phyloP scores from a whole-genome alignment of 2,113 vertebrate genomes.

The Tragulus kanchil region DNA sequence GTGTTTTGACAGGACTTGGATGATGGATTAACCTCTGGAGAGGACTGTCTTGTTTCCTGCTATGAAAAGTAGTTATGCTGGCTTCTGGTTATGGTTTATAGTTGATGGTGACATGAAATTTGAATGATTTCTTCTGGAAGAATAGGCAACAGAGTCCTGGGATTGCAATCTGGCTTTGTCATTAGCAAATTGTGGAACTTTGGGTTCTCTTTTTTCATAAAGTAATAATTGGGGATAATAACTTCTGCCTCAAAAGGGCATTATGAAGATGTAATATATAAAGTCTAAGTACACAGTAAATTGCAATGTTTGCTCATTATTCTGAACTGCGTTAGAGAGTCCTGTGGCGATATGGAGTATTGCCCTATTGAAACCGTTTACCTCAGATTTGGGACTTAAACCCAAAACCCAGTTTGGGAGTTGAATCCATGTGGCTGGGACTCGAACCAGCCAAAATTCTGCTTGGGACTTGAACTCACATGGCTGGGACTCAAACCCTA shows the following conservation, averaged over 20 bases:
- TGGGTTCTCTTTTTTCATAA: conserved; percentile 20
- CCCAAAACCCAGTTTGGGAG: too few relatives aligned
- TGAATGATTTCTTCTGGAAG: neutral
- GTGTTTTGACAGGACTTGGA: neutral
- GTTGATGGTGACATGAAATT: neutral
- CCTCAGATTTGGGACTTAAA: too few relatives aligned
- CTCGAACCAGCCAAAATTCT: too few relatives aligned
- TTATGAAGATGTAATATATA: neutral
- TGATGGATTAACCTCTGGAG: neutral
- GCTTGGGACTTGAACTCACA: too few relatives aligned
- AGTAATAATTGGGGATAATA: conserved; percentile 9
- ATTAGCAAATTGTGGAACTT: neutral
- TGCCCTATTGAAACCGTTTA: neutral
- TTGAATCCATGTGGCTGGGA: too few relatives aligned
- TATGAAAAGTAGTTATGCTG: neutral
- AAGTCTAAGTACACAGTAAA: neutral
- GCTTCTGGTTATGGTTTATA: neutral
- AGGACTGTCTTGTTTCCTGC: neutral
- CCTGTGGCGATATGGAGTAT: rapidly evolving
- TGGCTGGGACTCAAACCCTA: too few relatives aligned
- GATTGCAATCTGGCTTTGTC: neutral
- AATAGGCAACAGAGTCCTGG: neutral
- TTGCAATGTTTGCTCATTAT: neutral
- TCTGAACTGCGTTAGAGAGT: neutral
- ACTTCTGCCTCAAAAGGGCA: neutral